Evolutionary conservation across 2,113 vertebrate species (phyloP), one percentile per base, ranked within the genome.

Genomic region (Phalacrocorax aristotelis): DNA sequence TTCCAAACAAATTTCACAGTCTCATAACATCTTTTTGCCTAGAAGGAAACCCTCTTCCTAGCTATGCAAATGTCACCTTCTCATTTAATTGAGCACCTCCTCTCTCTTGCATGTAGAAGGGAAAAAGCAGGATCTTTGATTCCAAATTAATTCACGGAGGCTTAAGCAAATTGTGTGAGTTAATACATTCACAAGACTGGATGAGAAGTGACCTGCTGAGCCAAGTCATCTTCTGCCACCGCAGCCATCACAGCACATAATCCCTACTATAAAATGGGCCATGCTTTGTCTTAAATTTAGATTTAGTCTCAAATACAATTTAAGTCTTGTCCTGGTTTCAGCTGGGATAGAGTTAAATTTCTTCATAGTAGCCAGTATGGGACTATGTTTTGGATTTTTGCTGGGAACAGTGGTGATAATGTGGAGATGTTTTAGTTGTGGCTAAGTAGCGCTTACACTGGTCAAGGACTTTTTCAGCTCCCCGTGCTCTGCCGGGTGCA

Each of bases 191-290:
- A 69, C 40, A 69, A 83, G 40, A 70, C 46, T 75, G 64, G n/a
- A 95, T 75, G 40, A 82, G 84, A 87, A 90, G 75, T 40, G 83
- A 91, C 82, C 69, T 23, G n/a, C 70, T 85, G 82, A 91, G 66
- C 74, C 65, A 48, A 72, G 70, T 36, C 61, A 85, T 60, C 70
- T 70, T 68, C 77, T 1, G 8, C 34, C 75, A 55, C 62, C 52
- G 75, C 82, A 93, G 75, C 46, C 75, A 90, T 14, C 62, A 27
- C 93, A 82, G 52, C 78, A 74, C 81, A 25, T 95, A 94, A 97
- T 90, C 92, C 93, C 68, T 64, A 36, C 61, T 20, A 32, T 18
- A 90, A 94, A 93, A 91, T 14, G 93, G 78, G 82, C 66, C 58
- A 61, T 4, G 57, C 70, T 82, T 76, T 72, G 84, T 77, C 90